Evolutionary conservation across 1,140 invertebrate species (phyloP), one percentile per base, ranked within the genome.

Genomic region (Pollicipes pollicipes): DNA sequence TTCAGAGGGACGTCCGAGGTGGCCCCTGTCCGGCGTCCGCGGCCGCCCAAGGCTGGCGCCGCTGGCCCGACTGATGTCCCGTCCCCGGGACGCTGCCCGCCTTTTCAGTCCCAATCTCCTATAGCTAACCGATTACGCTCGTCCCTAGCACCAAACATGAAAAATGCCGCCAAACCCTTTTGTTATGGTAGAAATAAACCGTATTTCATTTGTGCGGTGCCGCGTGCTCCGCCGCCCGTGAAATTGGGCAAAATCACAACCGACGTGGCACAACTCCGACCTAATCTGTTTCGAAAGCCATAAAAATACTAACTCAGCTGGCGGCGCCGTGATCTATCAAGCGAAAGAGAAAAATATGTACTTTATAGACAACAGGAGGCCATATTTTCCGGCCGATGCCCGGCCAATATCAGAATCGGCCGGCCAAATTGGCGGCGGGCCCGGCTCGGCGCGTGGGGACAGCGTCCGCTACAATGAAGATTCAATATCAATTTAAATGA

Each of bases 121-220:
- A 58, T 58, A 58, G 45, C 45, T 58, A 58, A 58, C 45, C 45
- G 45, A 58, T 58, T 58, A 21, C 45, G 45, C 45, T n/a, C 45
- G 21, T 58, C 45, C 45, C 17, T 3, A 58, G 45, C 45, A 21
- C 45, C 45, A 58, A 58, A 58, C 45, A 58, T 58, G 45, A 58
- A 58, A 58, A 58, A 58, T 58, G 45, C 45, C 45, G 45, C 45
- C 45, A 58, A 35, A 58, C 45, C 45, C 45, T 58, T 58, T 58
- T 58, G 45, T 58, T 58, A 58, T 58, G 45, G 45, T 58, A 58
- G 45, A 58, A 58, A 58, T 58, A 58, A 58, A 58, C 45, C 45
- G 45, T 58, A 58, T 58, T 58, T 58, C 45, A 58, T 58, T 58
- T 58, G 45, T 58, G 45, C 45, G 45, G 45, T 58, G 45, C 45